Conservation (phyloP, 2,797 vertebrate species). For the Benthosema pterotum region DNA sequence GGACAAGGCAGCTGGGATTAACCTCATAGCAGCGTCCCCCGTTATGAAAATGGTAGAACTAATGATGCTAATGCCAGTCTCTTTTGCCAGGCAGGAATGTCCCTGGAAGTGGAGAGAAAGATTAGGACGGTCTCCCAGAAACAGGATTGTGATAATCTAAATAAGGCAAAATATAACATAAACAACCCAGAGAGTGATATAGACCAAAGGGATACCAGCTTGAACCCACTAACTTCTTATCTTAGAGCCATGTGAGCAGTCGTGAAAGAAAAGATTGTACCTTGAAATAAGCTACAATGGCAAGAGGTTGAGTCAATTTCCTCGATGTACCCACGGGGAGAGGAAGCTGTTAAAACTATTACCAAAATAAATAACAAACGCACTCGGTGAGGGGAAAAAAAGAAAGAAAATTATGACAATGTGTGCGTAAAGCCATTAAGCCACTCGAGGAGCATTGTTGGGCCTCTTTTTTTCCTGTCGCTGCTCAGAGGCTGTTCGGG, state of each 20-base stretch:
- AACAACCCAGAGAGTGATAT: neutral
- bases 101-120: constrained; percentile 7
- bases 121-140: constrained; percentile 28
- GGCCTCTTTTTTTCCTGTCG: constrained; percentile 55
- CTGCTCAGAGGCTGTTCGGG: constrained; percentile 45
- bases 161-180: constrained; percentile 11
- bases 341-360: constrained; percentile 52
- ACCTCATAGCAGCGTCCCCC: no score
- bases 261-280: constrained; percentile 12
- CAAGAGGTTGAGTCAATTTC: constrained; percentile 49
- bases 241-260: neutral
- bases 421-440: constrained; percentile 38
- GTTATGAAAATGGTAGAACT: no score
- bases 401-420: constrained; percentile 69
- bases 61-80: no score
- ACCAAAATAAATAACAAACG: no score
- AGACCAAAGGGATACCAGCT: constrained; percentile 6
- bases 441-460: constrained; percentile 53
- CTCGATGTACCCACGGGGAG: constrained; percentile 38
- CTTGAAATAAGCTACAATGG: neutral
- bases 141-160: constrained; percentile 13
- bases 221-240: neutral
- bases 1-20: no score
- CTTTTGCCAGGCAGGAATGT: no score
- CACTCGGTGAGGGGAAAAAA: constrained; percentile 46